Percentiles rank a stretch among this genome's conserved stretches.
Evolutionary conservation across 1,140 invertebrate genomes (phyloP).

Genomic region (Leptopilina clavipes): DNA sequence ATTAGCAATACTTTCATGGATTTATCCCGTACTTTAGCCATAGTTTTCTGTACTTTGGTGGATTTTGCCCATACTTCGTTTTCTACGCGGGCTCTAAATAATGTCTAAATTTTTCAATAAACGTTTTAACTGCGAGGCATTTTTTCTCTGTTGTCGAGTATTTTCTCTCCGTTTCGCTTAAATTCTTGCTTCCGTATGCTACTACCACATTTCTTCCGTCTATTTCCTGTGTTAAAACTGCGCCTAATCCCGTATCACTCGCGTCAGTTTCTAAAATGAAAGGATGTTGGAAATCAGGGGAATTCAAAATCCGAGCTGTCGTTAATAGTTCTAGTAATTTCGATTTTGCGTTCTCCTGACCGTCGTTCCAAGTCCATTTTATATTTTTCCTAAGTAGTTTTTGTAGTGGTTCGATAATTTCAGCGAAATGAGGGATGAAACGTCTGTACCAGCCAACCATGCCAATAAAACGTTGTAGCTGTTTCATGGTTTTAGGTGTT

Average conservation of each 20-base stretch:
- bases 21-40: no score
- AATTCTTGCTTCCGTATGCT: conserved; percentile 60
- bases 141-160: background rate
- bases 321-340: conserved; percentile 46
- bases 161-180: conserved; percentile 63
- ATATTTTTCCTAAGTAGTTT: background rate
- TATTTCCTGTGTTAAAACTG: conserved; percentile 59
- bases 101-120: conserved; percentile 30
- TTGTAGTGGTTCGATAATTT: conserved; percentile 35
- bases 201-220: conserved; percentile 54
- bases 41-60: no score
- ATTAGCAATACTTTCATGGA: no score
- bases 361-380: background rate
- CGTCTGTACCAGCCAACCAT: conserved; percentile 54
- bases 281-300: conserved; percentile 61
- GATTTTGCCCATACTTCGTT: no score
- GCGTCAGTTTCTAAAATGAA: conserved; percentile 67
- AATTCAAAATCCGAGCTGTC: conserved; percentile 59
- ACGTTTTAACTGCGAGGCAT: background rate
- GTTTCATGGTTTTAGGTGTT: conserved; percentile 47
- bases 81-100: no score
- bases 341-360: background rate
- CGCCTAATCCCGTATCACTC: conserved; percentile 56
- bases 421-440: conserved; percentile 45
- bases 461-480: conserved; percentile 55